These are phyloP conservation scores for Augochlora pura DNA, from an alignment of 1,140 invertebrate genomes.

Conservation along the genomic window DNA sequence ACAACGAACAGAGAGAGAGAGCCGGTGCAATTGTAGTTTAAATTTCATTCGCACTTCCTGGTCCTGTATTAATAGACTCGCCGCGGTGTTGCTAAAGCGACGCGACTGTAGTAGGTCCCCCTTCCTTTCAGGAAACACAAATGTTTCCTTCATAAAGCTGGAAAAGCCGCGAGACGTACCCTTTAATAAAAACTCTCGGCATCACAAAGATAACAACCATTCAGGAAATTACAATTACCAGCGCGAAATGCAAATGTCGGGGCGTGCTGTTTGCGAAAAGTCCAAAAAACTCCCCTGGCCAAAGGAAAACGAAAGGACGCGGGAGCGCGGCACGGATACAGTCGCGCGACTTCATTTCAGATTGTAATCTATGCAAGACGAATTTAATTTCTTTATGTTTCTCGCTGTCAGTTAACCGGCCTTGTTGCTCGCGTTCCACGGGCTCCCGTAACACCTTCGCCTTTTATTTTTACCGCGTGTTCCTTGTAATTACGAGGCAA, in stretches of 20 bases:
- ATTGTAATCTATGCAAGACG: conserved; percentile 9
- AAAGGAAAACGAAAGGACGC: conserved; percentile 2
- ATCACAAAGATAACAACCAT: conserved; percentile 38
- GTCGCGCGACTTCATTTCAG: conserved; percentile 8
- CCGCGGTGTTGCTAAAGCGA: conserved; percentile 2
- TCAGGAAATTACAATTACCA: conserved; percentile 41
- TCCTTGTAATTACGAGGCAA: neutral
- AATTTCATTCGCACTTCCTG: neutral
- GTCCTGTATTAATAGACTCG: neutral
- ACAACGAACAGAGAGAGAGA: neutral
- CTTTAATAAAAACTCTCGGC: conserved; percentile 22
- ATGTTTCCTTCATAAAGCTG: conserved; percentile 29
- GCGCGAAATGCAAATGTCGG: conserved; percentile 28
- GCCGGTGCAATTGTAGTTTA: neutral
- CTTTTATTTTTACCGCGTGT: neutral
- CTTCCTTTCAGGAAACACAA: conserved; percentile 18
- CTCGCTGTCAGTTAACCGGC: neutral
- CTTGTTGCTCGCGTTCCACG: neutral
- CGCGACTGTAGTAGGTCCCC: neutral
- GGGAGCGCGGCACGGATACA: neutral
- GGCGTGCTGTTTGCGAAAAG: neutral
- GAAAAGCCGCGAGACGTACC: neutral
- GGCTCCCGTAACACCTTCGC: neutral
- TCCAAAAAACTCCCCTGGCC: neutral
- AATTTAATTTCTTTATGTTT: conserved; percentile 15